Conservation (phyloP, 2,797 vertebrate species). For the Acrossocheilus wenchowensis region DNA sequence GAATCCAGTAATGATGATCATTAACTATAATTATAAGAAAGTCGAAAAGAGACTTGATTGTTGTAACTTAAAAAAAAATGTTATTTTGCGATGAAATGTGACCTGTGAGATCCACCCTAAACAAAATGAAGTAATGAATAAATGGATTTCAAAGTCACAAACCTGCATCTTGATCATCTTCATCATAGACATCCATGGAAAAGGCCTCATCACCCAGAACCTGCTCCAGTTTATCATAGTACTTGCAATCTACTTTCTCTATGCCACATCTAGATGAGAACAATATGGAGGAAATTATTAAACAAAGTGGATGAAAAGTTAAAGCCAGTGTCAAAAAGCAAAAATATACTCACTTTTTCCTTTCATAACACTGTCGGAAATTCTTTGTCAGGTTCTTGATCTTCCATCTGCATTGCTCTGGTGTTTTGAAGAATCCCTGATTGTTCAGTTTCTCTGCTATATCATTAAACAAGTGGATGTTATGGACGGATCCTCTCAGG, state of each 20-base stretch:
- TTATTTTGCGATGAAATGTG: not conserved
- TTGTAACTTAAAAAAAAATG: not conserved
- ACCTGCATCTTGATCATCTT: slow-evolving; percentile 70
- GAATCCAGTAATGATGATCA: not conserved
- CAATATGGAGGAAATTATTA: not conserved
- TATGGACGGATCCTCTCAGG: slow-evolving; percentile 80
- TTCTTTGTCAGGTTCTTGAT: slow-evolving; percentile 77
- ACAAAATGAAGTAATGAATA: not conserved
- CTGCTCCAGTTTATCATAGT: slow-evolving; percentile 72
- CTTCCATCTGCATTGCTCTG: slow-evolving; percentile 85
- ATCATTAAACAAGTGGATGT: slow-evolving; percentile 82
- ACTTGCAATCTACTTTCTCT: slow-evolving; percentile 69
- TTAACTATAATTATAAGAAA: not conserved
- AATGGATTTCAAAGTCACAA: slow-evolving; percentile 11
- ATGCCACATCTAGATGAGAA: slow-evolving; percentile 64
- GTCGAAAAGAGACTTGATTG: not conserved
- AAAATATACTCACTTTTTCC: slow-evolving; percentile 70
- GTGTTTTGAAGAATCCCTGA: slow-evolving; percentile 78
- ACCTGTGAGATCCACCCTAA: not conserved
- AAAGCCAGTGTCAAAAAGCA: not conserved
- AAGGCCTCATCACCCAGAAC: slow-evolving; percentile 69
- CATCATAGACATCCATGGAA: slow-evolving; percentile 70
- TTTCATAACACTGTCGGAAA: slow-evolving; percentile 74
- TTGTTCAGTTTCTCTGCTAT: slow-evolving; percentile 78
- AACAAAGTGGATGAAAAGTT: not conserved